Evolutionary conservation across 2,797 vertebrate species (phyloP).

Genomic region (Macropodus opercularis): DNA sequence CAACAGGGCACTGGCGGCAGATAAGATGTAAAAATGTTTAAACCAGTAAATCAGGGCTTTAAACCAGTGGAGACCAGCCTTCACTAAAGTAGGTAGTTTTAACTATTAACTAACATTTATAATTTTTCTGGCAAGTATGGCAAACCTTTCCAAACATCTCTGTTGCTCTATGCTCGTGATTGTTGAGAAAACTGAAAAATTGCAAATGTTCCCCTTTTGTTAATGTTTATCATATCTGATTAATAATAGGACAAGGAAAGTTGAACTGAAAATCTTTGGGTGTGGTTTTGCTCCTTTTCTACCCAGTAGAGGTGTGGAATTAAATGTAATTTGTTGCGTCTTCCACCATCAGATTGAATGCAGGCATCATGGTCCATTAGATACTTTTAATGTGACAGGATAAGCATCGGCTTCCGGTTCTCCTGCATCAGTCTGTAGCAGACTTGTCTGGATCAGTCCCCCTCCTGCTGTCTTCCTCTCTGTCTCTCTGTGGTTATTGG

Average conservation of each 20-base stretch:
- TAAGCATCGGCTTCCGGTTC: background rate
- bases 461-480: constrained; percentile 14
- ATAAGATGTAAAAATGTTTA: background rate
- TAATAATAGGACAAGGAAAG: no score
- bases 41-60: accelerated
- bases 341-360: background rate
- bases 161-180: no score
- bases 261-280: no score
- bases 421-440: background rate
- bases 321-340: background rate
- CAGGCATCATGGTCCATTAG: no score
- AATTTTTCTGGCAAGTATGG: no score
- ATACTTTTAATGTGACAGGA: constrained; percentile 61
- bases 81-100: no score
- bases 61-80: background rate
- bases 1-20: background rate
- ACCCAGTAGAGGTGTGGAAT: no score
- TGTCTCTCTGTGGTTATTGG: constrained; percentile 45
- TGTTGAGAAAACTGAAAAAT: no score
- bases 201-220: no score
- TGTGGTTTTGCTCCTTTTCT: background rate
- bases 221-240: no score
- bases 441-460: constrained; percentile 32
- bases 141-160: no score
- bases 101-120: no score